Conservation (phyloP, 92 coral and sea anemone species). For the Porites lobata region DNA sequence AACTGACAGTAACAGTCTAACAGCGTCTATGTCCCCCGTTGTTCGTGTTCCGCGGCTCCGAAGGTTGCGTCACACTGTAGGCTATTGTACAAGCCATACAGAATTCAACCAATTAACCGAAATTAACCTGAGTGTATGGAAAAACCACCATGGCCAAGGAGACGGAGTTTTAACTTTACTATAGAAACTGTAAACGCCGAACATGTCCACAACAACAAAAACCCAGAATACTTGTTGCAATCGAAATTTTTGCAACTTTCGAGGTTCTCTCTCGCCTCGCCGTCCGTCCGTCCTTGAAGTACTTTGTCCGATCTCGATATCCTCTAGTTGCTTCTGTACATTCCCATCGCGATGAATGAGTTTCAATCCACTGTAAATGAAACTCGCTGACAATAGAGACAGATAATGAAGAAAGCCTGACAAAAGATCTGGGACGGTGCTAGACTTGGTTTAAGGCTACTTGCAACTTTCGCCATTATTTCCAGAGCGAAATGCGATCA, state of each 20-base stretch:
- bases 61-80: constrained; percentile 66
- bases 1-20: no score
- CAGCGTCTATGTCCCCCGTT: no score
- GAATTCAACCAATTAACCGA: constrained; percentile 65
- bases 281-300: not conserved
- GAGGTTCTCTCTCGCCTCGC: constrained; percentile 27
- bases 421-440: constrained; percentile 51
- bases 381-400: constrained; percentile 64
- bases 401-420: constrained; percentile 76
- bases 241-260: constrained; percentile 83
- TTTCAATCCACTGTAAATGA: constrained; percentile 81
- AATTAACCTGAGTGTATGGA: constrained; percentile 53
- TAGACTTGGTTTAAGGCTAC: not conserved
- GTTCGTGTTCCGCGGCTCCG: not conserved
- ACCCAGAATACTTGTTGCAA: constrained; percentile 75
- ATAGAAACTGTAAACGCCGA: constrained; percentile 74
- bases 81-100: constrained; percentile 73
- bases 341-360: constrained; percentile 33
- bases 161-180: constrained; percentile 44
- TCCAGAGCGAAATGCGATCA: constrained; percentile 63
- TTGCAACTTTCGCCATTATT: constrained; percentile 43
- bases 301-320: constrained; percentile 4
- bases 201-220: constrained; percentile 66
- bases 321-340: constrained; percentile 32
- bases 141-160: constrained; percentile 88